Evolutionary conservation across 2,113 vertebrate genomes (phyloP), one percentile per base, ranked within the genome.

Genomic region (Forbesichthys papilliferus): DNA sequence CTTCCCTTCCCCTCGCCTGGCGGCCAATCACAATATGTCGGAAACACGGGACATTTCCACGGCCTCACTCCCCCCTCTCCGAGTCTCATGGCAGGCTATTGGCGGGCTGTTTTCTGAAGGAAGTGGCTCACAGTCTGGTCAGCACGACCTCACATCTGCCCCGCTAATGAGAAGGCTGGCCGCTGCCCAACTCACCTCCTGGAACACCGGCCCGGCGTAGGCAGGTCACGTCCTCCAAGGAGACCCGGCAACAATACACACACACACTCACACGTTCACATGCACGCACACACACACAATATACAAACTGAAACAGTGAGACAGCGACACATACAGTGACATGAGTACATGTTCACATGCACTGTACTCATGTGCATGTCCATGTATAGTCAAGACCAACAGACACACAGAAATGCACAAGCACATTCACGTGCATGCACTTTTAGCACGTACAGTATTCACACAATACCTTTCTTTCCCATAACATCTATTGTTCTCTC

Each of bases 41-140:
- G 89, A 92, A 94, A 93, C 86, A 89, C 84, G 79, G 74, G 82
- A 86, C 86, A 92, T 92, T 96, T 96, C 95, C 94, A 92, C 91
- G 90, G 89, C 87, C 88, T 84, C 78, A 89, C 87, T 61, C 91
- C 92, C 90, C 47, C 79, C 70, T 81, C 89, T 77, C 77, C 68
- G 86, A 86, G 89, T 92, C 90, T 90, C 87, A 86, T 80, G 84
- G 91, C 92, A 81, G 84, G 90, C 90, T 72, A 89, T 90, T 90
- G 86, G 86, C 73, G 76, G 84, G 80, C 82, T 95, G 93, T 97
- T 96, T 95, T 96, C 95, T 94, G 95, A 94, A 97, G 96, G 96
- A 98, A 98, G 94, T 93, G 84, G 86, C 82, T 84, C 92, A 90
- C 86, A 78, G 93, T 91, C 93, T 91, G 92, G 93, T 85, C 89